Evolutionary conservation across 2,888 invertebrate genomes (phyloP), one percentile per base, ranked within the genome.

Genomic region (Endotricha flammealis): DNA sequence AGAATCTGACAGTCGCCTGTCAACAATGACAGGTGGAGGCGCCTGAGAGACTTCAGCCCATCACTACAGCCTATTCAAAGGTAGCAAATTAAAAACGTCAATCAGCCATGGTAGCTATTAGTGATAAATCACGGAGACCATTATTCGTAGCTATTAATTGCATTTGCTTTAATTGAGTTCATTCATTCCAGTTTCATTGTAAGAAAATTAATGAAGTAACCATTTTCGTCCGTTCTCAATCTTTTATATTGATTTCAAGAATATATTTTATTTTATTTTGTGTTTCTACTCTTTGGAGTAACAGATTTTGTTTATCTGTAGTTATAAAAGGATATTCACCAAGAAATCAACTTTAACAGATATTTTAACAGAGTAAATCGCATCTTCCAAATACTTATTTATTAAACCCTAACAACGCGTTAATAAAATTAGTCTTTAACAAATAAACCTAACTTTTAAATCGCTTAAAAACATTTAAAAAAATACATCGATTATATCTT

Each of bases 71-170:
- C 50, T 50, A 43, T 57, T 57, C 54, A 50, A 54, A 52, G 50
- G 64, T 20, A 20, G 20, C 43, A 66, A 73, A 74, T 80, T 78
- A 80, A 82, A 83, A 80, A 75, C 75, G 82, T 80, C 81, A 80
- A 80, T 83, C 83, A 82, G 51, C 52, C 50, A 60, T 57, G 53
- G 63, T 62, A 65, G 66, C 70, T 74, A 70, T 71, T 65, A 73
- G 74, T 75, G 72, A 80, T 79, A 77, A 76, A 77, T 80, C 77
- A 76, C 68, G 48, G 54, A 56, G 57, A 54, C 71, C 61, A 73
- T 77, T 81, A 77, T 71, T 72, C 70, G 61, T 56, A 54, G 66
- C 72, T 72, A 77, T 81, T 76, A 81, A 80, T 77, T 78, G 74
- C 72, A 75, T 66, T 71, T 61, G 62, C 59, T 64, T 71, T 76